Conservation (phyloP, 2,888 invertebrate genomes). For the Dexiosoma caninum region DNA sequence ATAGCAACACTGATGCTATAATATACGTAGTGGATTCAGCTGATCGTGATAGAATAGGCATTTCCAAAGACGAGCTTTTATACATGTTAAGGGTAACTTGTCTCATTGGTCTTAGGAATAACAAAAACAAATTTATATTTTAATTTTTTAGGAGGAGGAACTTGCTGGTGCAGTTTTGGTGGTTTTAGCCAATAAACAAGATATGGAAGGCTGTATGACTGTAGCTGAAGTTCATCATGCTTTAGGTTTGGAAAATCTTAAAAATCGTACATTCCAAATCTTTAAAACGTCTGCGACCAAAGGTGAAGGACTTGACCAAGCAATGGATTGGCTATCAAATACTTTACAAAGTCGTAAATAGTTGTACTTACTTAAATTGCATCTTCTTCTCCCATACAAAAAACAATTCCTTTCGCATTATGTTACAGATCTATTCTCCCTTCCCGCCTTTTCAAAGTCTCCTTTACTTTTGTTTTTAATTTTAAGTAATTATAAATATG, state of each 20-base stretch:
- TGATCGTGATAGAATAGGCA: slow-evolving; percentile 98
- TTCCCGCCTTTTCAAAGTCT: slow-evolving; percentile 7
- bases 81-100: slow-evolving; percentile 94
- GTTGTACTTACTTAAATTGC: slow-evolving; percentile 65
- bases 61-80: slow-evolving; percentile 98
- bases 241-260: slow-evolving; percentile 94
- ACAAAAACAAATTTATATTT: neutral
- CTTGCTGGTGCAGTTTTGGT: slow-evolving; percentile 96
- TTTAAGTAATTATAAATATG: slow-evolving; percentile 63
- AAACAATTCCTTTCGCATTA: slow-evolving; percentile 57
- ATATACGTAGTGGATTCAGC: slow-evolving; percentile 99
- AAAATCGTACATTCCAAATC: slow-evolving; percentile 96
- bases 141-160: slow-evolving; percentile 90
- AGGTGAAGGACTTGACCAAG: slow-evolving; percentile 98
- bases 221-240: slow-evolving; percentile 98
- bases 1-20: slow-evolving; percentile 99
- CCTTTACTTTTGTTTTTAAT: slow-evolving; percentile 50
- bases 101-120: too few relatives aligned
- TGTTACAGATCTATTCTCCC: slow-evolving; percentile 43
- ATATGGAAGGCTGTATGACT: slow-evolving; percentile 98
- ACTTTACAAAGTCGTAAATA: slow-evolving; percentile 93
- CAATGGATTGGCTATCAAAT: slow-evolving; percentile 99
- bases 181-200: slow-evolving; percentile 99
- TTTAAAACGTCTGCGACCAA: slow-evolving; percentile 99
- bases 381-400: slow-evolving; percentile 61